A percentile compares a stretch with the other conserved stretches of the same genome.
These are phyloP conservation scores for Podocnemis expansa DNA, from an alignment of 2,113 vertebrate genomes.

Conservation along the genomic window DNA sequence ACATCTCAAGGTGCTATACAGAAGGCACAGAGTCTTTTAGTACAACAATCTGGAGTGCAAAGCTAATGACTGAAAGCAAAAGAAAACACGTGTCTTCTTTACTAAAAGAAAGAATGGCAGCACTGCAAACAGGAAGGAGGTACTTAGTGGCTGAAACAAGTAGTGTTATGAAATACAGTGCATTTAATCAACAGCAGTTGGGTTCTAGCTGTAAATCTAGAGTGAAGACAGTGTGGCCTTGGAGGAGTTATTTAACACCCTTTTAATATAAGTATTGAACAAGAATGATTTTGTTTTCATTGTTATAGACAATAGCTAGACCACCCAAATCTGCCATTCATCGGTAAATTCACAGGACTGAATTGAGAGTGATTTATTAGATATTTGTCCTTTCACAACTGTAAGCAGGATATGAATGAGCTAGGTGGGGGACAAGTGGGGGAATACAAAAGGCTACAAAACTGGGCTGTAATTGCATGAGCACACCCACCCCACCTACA, in stretches of 20 bases:
- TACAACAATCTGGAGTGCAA: slow-evolving; percentile 5
- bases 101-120: background rate
- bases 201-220: background rate
- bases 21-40: background rate
- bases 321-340: background rate
- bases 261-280: slow-evolving; percentile 1
- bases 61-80: background rate
- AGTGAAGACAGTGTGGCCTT: rapidly evolving
- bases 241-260: background rate
- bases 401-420: background rate
- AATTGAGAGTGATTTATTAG: background rate
- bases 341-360: background rate
- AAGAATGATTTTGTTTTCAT: background rate
- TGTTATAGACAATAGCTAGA: background rate
- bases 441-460: too few relatives aligned
- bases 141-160: background rate
- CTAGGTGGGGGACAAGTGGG: too few relatives aligned
- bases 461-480: too few relatives aligned
- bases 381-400: background rate
- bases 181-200: background rate
- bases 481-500: too few relatives aligned
- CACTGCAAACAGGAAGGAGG: background rate
- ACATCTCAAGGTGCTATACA: background rate
- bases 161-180: background rate
- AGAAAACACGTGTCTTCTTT: background rate